Evolutionary conservation across 2,888 invertebrate genomes (phyloP).

Genomic region (Ormyrus rosae): DNA sequence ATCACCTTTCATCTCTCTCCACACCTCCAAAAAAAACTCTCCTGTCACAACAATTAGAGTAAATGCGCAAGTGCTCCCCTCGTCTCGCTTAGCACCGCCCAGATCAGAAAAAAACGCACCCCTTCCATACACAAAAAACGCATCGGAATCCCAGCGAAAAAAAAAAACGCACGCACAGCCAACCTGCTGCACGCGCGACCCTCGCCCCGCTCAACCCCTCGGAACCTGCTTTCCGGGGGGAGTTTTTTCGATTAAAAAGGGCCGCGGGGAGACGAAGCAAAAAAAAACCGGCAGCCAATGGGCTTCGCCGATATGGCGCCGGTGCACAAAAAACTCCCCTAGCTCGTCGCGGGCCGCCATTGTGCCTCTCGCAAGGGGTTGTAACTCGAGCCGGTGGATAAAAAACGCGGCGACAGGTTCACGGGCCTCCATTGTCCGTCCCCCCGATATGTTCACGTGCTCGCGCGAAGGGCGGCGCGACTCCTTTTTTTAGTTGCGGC

Average conservation of each 20-base stretch:
- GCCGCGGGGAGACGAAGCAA: neutral
- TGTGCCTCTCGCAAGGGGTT: slow-evolving; percentile 45
- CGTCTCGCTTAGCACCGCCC: neutral
- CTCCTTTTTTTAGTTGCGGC: slow-evolving; percentile 33
- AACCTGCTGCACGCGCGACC: slow-evolving; percentile 29
- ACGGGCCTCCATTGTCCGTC: neutral
- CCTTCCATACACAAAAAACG: neutral
- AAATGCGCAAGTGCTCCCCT: neutral
- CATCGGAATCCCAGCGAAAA: neutral
- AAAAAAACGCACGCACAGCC: slow-evolving; percentile 6
- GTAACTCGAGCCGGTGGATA: slow-evolving; percentile 16
- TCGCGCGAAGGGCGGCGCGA: slow-evolving; percentile 8
- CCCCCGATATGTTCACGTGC: neutral
- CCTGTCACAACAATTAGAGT: slow-evolving; percentile 2
- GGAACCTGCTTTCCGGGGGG: slow-evolving; percentile 30
- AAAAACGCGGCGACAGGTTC: slow-evolving; percentile 50
- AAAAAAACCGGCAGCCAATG: slow-evolving; percentile 32
- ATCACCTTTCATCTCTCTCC: no score
- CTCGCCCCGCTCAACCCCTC: neutral
- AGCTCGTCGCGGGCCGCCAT: neutral
- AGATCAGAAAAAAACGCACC: slow-evolving; percentile 4
- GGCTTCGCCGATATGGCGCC: slow-evolving; percentile 12
- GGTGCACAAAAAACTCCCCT: slow-evolving; percentile 40
- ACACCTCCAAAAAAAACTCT: neutral
- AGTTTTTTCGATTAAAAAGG: slow-evolving; percentile 46